A percentile compares a stretch with the other conserved stretches of the same genome.
These are phyloP conservation scores for Oligia strigilis DNA, from an alignment of 2,888 invertebrate genomes.

Conservation along the genomic window DNA sequence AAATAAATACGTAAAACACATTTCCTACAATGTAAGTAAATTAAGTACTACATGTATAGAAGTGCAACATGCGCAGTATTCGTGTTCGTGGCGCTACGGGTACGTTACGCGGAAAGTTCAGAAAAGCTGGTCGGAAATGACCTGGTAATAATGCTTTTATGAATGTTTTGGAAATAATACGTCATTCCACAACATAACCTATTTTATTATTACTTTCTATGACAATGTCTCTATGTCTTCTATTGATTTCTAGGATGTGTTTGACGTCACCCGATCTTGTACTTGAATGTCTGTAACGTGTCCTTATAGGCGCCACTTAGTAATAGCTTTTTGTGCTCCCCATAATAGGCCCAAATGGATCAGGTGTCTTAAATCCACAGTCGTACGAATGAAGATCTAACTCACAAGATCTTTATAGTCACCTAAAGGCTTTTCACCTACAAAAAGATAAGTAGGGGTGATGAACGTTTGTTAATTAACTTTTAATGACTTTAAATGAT, in stretches of 20 bases:
- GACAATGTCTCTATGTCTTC: conserved; percentile 15
- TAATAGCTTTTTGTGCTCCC: conserved; percentile 35
- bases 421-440: conserved; percentile 12
- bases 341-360: conserved; percentile 26
- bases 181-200: conserved; percentile 13
- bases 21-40: not conserved
- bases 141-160: conserved; percentile 4
- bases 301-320: conserved; percentile 39
- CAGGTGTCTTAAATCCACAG: conserved; percentile 38
- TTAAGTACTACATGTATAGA: not conserved
- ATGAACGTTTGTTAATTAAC: conserved; percentile 6
- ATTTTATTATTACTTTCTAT: conserved; percentile 28
- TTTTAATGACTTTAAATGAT: conserved; percentile 17
- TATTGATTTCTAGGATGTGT: conserved; percentile 30
- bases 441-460: conserved; percentile 9
- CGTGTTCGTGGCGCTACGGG: conserved; percentile 20
- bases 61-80: not conserved
- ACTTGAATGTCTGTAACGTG: conserved; percentile 14
- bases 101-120: conserved; percentile 8
- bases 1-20: conserved; percentile 1
- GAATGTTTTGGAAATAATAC: conserved; percentile 13
- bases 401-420: conserved; percentile 6
- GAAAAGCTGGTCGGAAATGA: conserved; percentile 32
- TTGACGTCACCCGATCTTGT: conserved; percentile 48
- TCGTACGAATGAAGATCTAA: conserved; percentile 11